Base-by-base conservation (phyloP, 2,113 vertebrate species). In the Poecile atricapillus region DNA sequence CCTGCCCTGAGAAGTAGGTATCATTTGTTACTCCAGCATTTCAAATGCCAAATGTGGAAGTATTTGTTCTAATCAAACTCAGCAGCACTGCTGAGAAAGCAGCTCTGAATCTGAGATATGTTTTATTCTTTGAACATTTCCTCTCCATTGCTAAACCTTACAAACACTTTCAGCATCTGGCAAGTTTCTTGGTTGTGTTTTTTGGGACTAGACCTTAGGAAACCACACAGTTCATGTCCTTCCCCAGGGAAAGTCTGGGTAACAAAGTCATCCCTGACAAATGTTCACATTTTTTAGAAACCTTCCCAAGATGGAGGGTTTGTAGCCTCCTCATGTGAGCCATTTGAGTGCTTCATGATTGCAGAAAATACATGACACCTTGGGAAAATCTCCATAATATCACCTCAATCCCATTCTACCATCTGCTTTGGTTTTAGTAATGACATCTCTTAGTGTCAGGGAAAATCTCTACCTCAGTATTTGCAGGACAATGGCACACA, bases 351-450 rank as follows among this genome's bases (percentile, higher is more conserved):
- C 25, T 65, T 86, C 50, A 11, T 76, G 92, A 77, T 24, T 64
- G 41, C 55, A 55, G 41, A 75, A 87, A 93, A 84, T 25, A 70
- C 39, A 24, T 12, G 24, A 47, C 21, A 75, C 22, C 27, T 78
- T 84, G 25, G 49, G 60, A 94, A 55, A 83, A 81, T 81, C 80
- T 89, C 64, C 27, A 6, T 28, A 43, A 25, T n/a, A 69, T 59
- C 31, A 87, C 28, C 53, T 87, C 77, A 83, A 10, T 44, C 67
- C 39, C 49, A 15, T 70, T 73, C 74, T 31, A 30, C 77, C 94
- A 94, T 69, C 93, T 92, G 76, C 89, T 85, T 77, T 53, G 14
- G 31, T 65, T 93, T 91, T 49, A 87, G 70, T 93, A 90, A 82
- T 62, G 65, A 76, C 49, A 73, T 35, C 56, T 73, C 46, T 52